Evolutionary conservation across 2,888 invertebrate genomes (phyloP).

Genomic region (Drosophila monieri): DNA sequence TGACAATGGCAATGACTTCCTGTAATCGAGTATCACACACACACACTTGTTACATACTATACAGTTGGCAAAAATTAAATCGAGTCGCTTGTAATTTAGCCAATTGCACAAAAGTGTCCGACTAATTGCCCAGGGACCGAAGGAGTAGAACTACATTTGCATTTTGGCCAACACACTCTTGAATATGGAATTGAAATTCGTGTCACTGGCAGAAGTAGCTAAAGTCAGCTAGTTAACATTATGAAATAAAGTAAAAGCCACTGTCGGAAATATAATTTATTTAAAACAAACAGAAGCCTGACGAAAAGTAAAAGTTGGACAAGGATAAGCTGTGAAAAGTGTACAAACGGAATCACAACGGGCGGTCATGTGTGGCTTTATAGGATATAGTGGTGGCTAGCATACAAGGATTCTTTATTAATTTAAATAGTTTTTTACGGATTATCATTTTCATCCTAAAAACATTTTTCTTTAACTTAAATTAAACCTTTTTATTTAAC

Average conservation of each 20-base stretch:
- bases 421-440: too few relatives aligned
- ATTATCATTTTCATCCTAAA: too few relatives aligned
- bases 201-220: slow-evolving; percentile 18
- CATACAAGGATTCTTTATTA: background rate
- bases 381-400: background rate
- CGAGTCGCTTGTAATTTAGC: slow-evolving; percentile 54
- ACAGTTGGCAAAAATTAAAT: slow-evolving; percentile 44
- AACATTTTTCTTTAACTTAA: too few relatives aligned
- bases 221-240: slow-evolving; percentile 8
- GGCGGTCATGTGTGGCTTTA: slow-evolving; percentile 10
- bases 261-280: slow-evolving; percentile 52
- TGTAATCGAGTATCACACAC: slow-evolving; percentile 28
- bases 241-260: slow-evolving; percentile 13
- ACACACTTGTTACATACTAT: slow-evolving; percentile 4
- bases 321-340: slow-evolving; percentile 28
- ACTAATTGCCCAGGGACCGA: slow-evolving; percentile 67
- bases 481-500: background rate
- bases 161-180: slow-evolving; percentile 30
- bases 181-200: slow-evolving; percentile 40
- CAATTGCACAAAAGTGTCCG: slow-evolving; percentile 60
- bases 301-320: slow-evolving; percentile 41
- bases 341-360: slow-evolving; percentile 28
- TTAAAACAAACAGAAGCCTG: slow-evolving; percentile 46
- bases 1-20: slow-evolving; percentile 47
- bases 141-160: slow-evolving; percentile 31